phyloP scores from a whole-genome alignment of 2,888 invertebrate species.

The Hydraecia micacea region DNA sequence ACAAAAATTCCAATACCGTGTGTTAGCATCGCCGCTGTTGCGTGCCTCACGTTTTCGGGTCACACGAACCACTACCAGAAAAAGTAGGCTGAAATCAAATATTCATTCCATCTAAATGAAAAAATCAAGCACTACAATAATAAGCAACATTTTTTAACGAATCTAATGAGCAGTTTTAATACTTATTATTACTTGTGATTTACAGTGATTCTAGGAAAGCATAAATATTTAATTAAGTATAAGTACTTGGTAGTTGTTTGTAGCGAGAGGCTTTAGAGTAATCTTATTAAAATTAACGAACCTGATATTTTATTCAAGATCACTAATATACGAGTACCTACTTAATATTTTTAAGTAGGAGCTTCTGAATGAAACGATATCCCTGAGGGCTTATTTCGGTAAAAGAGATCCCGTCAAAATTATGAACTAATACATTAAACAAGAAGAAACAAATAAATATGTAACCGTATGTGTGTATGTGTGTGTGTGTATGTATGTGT shows the following conservation, averaged over 20 bases:
- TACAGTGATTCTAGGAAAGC: conserved; percentile 33
- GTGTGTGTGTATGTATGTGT: too few species aligned
- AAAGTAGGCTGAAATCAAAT: conserved; percentile 80
- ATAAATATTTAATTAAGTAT: conserved; percentile 48
- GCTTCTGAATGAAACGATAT: conserved; percentile 59
- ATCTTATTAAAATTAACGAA: conserved; percentile 69
- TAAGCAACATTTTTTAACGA: conserved; percentile 33
- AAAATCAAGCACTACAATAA: conserved; percentile 35
- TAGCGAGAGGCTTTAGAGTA: conserved; percentile 51
- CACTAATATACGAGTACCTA: conserved; percentile 56
- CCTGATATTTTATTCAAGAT: conserved; percentile 64
- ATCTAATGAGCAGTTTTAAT: conserved; percentile 49
- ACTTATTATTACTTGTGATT: conserved; percentile 13
- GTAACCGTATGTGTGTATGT: too few species aligned
- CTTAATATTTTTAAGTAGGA: conserved; percentile 56
- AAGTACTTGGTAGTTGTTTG: conserved; percentile 58
- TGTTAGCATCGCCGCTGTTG: conserved; percentile 74
- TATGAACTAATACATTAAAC: conserved; percentile 65
- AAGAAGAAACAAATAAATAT: conserved; percentile 59
- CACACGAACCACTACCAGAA: conserved; percentile 80
- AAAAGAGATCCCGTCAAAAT: conserved; percentile 61
- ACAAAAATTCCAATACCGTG: conserved; percentile 81
- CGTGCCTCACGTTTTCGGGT: conserved; percentile 85
- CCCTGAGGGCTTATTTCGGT: conserved; percentile 56
- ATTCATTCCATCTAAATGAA: conserved; percentile 72